Evolutionary conservation across 2,888 invertebrate species (phyloP).

Genomic region (Drosophila niveifrons): DNA sequence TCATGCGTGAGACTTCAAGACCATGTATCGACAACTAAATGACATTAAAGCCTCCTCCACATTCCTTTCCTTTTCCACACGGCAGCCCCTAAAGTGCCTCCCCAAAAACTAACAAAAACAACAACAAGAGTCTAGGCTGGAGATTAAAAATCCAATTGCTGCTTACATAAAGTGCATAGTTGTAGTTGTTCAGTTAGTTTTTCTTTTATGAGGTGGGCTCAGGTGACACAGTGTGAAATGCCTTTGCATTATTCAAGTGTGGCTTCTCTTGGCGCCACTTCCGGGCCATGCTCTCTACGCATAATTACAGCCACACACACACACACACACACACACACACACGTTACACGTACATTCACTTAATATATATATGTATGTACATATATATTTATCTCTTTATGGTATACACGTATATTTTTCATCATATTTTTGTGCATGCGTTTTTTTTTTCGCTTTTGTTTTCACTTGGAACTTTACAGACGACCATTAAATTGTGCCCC

Average conservation of each 20-base stretch:
- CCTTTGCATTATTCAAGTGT: slow-evolving; percentile 27
- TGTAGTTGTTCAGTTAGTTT: too few relatives aligned
- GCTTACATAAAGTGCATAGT: slow-evolving; percentile 34
- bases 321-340: not conserved
- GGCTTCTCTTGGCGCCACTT: slow-evolving; percentile 36
- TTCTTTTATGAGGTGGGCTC: not conserved
- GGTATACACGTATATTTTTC: not conserved
- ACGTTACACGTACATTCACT: not conserved
- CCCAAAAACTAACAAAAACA: not conserved
- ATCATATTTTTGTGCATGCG: not conserved
- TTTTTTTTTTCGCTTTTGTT: slow-evolving; percentile 42
- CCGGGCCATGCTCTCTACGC: slow-evolving; percentile 18
- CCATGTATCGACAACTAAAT: slow-evolving; percentile 8
- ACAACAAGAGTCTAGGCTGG: slow-evolving; percentile 3
- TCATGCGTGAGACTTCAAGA: slow-evolving; percentile 9
- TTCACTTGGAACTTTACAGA: slow-evolving; percentile 38
- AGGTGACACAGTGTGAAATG: slow-evolving; percentile 21
- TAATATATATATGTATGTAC: not conserved
- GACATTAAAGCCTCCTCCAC: not conserved
- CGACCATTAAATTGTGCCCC: slow-evolving; percentile 32
- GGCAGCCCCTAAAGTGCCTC: slow-evolving; percentile 11
- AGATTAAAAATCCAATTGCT: slow-evolving; percentile 15
- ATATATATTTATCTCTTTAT: not conserved
- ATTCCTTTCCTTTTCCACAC: not conserved
- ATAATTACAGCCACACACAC: not conserved